Conservation (phyloP, 2,888 invertebrate genomes). For the Sinotaia quadrata region DNA sequence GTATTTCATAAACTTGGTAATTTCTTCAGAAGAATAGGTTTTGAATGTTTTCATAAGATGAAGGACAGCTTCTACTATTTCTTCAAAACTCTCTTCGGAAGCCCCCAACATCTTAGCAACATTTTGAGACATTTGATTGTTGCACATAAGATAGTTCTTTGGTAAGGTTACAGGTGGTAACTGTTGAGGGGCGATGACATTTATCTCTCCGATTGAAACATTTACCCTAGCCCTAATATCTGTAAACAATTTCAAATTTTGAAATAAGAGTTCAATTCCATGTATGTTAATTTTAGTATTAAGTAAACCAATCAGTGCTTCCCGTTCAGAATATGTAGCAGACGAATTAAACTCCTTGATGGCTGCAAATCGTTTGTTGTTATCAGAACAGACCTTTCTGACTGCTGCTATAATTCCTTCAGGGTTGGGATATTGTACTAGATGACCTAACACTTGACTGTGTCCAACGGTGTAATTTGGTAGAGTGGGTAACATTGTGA, state of each 20-base stretch:
- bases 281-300: not conserved
- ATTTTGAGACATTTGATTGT: not conserved
- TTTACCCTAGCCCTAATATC: not conserved
- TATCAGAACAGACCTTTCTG: not conserved
- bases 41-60: not conserved
- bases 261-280: not conserved
- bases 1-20: constrained; percentile 28
- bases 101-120: constrained; percentile 27
- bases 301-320: constrained; percentile 1
- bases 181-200: not conserved
- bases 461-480: constrained; percentile 14
- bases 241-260: constrained; percentile 18
- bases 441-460: constrained; percentile 17
- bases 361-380: not conserved
- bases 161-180: constrained; percentile 4
- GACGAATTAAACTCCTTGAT: constrained; percentile 9
- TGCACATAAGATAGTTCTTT: not conserved
- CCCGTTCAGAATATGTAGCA: constrained; percentile 17
- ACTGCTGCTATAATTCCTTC: constrained; percentile 26
- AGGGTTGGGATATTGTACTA: constrained; percentile 28
- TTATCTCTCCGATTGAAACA: constrained; percentile 11
- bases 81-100: not conserved
- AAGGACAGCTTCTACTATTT: constrained; percentile 18
- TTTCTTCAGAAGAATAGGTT: not conserved
- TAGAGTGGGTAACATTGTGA: constrained; percentile 19